Conservation (phyloP, 1,140 invertebrate genomes). For the Drosophila lowei region DNA sequence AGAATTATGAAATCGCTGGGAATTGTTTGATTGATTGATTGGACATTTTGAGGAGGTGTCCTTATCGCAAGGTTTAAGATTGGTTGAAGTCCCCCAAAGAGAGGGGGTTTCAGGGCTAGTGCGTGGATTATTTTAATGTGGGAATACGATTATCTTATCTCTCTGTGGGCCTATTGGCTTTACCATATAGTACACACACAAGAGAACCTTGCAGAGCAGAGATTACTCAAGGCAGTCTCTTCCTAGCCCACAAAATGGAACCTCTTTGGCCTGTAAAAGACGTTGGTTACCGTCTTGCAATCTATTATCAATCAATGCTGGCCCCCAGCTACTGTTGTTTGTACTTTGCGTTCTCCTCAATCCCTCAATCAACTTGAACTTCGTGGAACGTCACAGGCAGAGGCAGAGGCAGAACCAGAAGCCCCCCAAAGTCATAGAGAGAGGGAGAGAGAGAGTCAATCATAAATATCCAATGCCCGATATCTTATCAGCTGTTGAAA, state of each 20-base stretch:
- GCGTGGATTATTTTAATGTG: slow-evolving; percentile 16
- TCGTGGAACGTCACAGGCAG: slow-evolving; percentile 27
- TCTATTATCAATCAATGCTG: slow-evolving; percentile 40
- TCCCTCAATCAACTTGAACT: slow-evolving; percentile 46
- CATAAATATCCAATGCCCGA: slow-evolving; percentile 74
- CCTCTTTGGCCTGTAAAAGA: neutral
- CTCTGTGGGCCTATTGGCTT: neutral
- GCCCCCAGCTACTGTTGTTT: slow-evolving; percentile 23
- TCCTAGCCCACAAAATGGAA: slow-evolving; percentile 7
- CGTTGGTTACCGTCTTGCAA: slow-evolving; percentile 1
- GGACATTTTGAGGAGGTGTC: slow-evolving; percentile 21
- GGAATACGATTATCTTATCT: slow-evolving; percentile 12
- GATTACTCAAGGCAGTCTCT: neutral
- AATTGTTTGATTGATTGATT: slow-evolving; percentile 19
- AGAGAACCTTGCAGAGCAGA: no score
- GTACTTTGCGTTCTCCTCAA: slow-evolving; percentile 5
- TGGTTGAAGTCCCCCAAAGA: no score
- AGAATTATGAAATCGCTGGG: slow-evolving; percentile 39
- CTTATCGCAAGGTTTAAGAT: slow-evolving; percentile 25
- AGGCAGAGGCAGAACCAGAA: slow-evolving; percentile 1
- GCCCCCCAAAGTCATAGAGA: slow-evolving; percentile 31
- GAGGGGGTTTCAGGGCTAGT: slow-evolving; percentile 1
- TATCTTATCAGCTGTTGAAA: slow-evolving; percentile 77
- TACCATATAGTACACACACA: no score
- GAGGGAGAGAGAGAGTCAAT: slow-evolving; percentile 9